Percentiles rank a stretch among this genome's conserved stretches.
Conservation (phyloP, 2,113 vertebrate genomes). For the Poicephalus meyeri region DNA sequence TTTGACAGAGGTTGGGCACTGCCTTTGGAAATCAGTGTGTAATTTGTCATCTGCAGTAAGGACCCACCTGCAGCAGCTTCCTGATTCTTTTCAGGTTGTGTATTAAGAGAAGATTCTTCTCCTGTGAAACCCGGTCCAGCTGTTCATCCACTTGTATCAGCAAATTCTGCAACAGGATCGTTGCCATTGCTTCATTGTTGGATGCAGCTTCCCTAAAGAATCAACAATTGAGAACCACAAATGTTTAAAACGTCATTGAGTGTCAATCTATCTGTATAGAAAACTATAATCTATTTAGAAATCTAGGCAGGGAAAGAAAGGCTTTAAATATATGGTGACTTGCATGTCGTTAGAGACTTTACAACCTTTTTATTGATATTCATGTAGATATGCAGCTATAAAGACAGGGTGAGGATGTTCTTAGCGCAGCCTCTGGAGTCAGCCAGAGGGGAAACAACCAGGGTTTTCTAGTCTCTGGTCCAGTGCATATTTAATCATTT, state of each 20-base stretch:
- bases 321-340: not conserved
- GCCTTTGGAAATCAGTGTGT: not conserved
- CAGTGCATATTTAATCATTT: not conserved
- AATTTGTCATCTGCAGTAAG: not conserved
- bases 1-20: not conserved
- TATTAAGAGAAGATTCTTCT: constrained; percentile 92
- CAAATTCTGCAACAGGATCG: constrained; percentile 87
- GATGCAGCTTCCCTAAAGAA: constrained; percentile 81
- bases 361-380: not conserved
- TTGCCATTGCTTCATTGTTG: constrained; percentile 89
- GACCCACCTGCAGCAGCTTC: constrained; percentile 89
- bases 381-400: not conserved
- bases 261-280: not conserved
- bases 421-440: not conserved
- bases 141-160: constrained; percentile 90
- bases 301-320: not conserved
- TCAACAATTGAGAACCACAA: not conserved
- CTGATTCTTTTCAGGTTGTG: constrained; percentile 96
- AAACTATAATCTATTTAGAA: not conserved
- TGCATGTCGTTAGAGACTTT: not conserved
- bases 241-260: not conserved
- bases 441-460: not conserved
- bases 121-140: constrained; percentile 82
- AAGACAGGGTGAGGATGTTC: not conserved
- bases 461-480: not conserved